phyloP scores from a whole-genome alignment of 1,140 invertebrate species.

The Matsumurasca onukii region DNA sequence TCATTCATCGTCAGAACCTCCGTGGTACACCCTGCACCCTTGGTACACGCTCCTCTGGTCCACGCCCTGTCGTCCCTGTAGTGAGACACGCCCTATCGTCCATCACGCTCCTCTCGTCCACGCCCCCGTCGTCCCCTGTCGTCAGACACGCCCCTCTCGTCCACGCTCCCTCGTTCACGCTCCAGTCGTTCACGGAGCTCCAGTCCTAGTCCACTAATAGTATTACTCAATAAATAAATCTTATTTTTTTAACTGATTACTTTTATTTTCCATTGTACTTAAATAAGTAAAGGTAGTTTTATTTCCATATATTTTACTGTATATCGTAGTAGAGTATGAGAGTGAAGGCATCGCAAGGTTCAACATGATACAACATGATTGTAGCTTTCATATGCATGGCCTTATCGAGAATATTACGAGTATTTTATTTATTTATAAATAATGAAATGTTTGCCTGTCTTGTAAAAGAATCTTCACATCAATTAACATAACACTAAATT shows the following conservation, averaged over 20 bases:
- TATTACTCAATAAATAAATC: conserved; percentile 5
- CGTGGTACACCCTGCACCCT: conserved; percentile 5
- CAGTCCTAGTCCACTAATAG: conserved; percentile 15
- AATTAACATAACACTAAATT: too few relatives aligned
- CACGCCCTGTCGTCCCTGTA: conserved; percentile 10
- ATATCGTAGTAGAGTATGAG: too few relatives aligned
- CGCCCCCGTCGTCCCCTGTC: not conserved
- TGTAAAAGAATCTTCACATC: too few relatives aligned
- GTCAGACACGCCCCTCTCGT: not conserved
- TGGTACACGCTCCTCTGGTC: conserved; percentile 1
- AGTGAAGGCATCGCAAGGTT: too few relatives aligned
- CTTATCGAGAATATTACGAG: too few relatives aligned
- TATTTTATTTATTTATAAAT: too few relatives aligned
- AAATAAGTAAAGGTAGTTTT: too few relatives aligned
- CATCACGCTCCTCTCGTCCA: conserved; percentile 9
- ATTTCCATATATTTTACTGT: too few relatives aligned
- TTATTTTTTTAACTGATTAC: conserved; percentile 10
- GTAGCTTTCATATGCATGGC: too few relatives aligned
- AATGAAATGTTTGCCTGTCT: too few relatives aligned
- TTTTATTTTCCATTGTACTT: not conserved
- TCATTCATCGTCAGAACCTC: conserved; percentile 3
- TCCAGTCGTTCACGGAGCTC: not conserved
- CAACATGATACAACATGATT: too few relatives aligned
- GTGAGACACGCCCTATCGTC: not conserved
- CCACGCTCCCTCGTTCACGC: not conserved